Evolutionary conservation across 2,113 vertebrate genomes (phyloP).

Genomic region (Odocoileus hemionus): DNA sequence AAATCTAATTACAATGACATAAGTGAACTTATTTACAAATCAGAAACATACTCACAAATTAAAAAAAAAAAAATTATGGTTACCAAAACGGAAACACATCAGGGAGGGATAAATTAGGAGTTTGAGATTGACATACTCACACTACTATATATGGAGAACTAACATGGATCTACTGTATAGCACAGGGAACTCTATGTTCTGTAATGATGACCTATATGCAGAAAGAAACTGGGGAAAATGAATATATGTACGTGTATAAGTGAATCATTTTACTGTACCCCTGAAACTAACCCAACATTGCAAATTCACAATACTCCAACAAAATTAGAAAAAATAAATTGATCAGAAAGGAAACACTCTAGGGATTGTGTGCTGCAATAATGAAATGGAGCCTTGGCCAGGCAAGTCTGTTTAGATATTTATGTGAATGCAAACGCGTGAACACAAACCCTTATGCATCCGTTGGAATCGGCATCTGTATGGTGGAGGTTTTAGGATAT

Average conservation of each 20-base stretch:
- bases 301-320: background rate
- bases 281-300: background rate
- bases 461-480: background rate
- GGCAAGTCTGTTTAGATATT: background rate
- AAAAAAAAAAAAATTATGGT: background rate
- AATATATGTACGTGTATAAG: background rate
- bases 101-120: background rate
- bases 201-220: background rate
- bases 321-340: background rate
- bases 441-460: fast-evolving
- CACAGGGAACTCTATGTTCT: background rate
- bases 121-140: background rate
- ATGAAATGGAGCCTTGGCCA: background rate
- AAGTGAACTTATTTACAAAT: background rate
- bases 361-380: background rate
- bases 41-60: background rate
- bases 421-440: fast-evolving
- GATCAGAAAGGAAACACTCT: background rate
- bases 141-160: background rate
- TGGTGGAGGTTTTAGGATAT: background rate
- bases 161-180: background rate
- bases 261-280: background rate
- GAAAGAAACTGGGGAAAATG: background rate
- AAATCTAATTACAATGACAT: background rate
- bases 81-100: background rate